Evolutionary conservation across 1,140 invertebrate species (phyloP).

Genomic region (Dinoponera quadriceps): DNA sequence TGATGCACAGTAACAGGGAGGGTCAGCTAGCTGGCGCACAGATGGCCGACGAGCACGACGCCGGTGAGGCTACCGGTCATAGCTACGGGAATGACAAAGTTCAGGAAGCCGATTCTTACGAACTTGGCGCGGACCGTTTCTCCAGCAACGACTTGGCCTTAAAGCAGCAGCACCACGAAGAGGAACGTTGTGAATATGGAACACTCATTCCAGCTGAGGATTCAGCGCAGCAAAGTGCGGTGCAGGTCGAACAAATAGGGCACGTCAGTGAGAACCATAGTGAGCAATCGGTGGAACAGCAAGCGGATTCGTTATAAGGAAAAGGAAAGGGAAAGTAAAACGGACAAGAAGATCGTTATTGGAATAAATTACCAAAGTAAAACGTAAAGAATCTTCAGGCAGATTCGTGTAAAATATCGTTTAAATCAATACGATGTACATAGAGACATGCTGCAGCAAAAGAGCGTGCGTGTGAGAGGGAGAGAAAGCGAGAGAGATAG

Average conservation of each 20-base stretch:
- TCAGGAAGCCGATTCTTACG: constrained; percentile 8
- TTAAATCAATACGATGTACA: constrained; percentile 75
- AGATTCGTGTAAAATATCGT: constrained; percentile 75
- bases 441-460: constrained; percentile 64
- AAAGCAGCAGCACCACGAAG: constrained; percentile 39
- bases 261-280: constrained; percentile 55
- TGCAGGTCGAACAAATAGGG: constrained; percentile 49
- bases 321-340: neutral
- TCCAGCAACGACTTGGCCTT: constrained; percentile 25
- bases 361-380: constrained; percentile 73
- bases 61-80: neutral
- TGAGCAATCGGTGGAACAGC: constrained; percentile 50
- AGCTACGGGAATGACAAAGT: constrained; percentile 31
- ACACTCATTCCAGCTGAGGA: constrained; percentile 59
- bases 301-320: constrained; percentile 63
- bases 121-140: constrained; percentile 33
- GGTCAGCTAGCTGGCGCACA: constrained; percentile 26
- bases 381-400: constrained; percentile 58
- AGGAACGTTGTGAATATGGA: constrained; percentile 49
- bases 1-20: constrained; percentile 14
- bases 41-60: constrained; percentile 18
- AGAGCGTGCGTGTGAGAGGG: constrained; percentile 3
- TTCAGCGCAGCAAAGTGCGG: constrained; percentile 49
- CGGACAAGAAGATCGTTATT: constrained; percentile 22
- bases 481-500: constrained; percentile 29